A percentile compares a stretch with the other conserved stretches of the same genome.
Evolutionary conservation across 2,113 vertebrate species (phyloP).

Genomic region (Phrynosoma blainvillii): DNA sequence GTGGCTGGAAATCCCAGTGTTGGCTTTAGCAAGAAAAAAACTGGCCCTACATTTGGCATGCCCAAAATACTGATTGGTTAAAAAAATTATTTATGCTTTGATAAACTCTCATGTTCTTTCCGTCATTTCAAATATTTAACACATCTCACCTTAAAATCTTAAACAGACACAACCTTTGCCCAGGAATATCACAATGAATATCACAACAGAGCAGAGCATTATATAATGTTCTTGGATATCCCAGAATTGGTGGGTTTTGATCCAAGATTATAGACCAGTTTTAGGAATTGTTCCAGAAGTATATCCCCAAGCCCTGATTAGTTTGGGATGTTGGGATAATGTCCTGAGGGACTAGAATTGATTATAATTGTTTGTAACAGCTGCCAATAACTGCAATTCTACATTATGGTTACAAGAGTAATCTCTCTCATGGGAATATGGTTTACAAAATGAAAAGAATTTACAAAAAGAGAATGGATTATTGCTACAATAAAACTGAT

Average conservation of each 20-base stretch:
- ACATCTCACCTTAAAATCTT: constrained; percentile 49
- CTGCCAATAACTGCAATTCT: constrained; percentile 66
- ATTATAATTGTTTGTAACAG: constrained; percentile 70
- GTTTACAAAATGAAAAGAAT: constrained; percentile 68
- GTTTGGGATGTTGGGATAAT: constrained; percentile 65
- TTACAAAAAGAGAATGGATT: constrained; percentile 61
- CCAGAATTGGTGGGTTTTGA: constrained; percentile 40
- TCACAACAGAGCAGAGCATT: constrained; percentile 37
- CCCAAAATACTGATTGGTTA: background rate
- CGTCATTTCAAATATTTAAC: constrained; percentile 51
- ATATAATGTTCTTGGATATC: constrained; percentile 28
- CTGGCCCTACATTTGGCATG: background rate
- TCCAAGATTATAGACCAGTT: constrained; percentile 58
- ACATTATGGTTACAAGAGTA: constrained; percentile 70
- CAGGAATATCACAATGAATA: constrained; percentile 36
- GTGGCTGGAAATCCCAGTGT: background rate
- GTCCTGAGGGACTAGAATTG: constrained; percentile 61
- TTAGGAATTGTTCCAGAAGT: constrained; percentile 62
- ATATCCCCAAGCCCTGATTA: constrained; percentile 69
- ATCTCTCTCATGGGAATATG: constrained; percentile 64
- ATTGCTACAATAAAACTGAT: constrained; percentile 47
- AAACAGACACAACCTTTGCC: constrained; percentile 50
- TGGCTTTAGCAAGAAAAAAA: background rate
- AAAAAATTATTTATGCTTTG: constrained; percentile 22
- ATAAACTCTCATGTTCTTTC: constrained; percentile 19